Evolutionary conservation across 2,797 vertebrate genomes (phyloP).

Genomic region (Diplodus puntazzo): DNA sequence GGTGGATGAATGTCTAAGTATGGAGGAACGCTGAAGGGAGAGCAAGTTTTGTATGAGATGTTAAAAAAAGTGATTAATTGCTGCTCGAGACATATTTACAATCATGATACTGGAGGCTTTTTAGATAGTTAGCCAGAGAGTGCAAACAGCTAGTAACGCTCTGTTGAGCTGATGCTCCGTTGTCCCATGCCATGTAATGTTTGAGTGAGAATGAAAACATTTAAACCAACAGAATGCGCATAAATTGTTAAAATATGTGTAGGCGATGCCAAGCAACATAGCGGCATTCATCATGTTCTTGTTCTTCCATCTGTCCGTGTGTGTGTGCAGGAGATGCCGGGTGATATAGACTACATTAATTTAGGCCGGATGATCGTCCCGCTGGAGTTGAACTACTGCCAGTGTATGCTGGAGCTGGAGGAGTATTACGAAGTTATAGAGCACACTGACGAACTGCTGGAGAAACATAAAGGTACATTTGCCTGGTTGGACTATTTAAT

Average conservation of each 20-base stretch:
- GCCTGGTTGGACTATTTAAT: neutral
- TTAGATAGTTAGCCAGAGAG: slow-evolving; percentile 12
- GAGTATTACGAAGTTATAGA: slow-evolving; percentile 88
- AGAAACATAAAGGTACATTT: slow-evolving; percentile 85
- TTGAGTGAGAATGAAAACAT: slow-evolving; percentile 33
- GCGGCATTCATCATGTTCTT: slow-evolving; percentile 15
- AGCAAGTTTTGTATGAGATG: slow-evolving; percentile 20
- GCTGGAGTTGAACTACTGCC: slow-evolving; percentile 88
- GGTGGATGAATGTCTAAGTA: slow-evolving; percentile 18
- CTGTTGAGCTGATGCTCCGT: slow-evolving; percentile 1
- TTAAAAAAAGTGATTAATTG: slow-evolving; percentile 21
- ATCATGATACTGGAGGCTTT: slow-evolving; percentile 21
- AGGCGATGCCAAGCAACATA: slow-evolving; percentile 26
- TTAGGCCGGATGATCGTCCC: slow-evolving; percentile 84
- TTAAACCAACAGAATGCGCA: slow-evolving; percentile 9
- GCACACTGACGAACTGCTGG: slow-evolving; percentile 83
- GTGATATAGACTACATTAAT: slow-evolving; percentile 86
- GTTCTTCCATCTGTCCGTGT: slow-evolving; percentile 37
- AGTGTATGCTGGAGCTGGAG: slow-evolving; percentile 88
- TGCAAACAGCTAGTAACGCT: slow-evolving; percentile 9
- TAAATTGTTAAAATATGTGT: slow-evolving; percentile 47
- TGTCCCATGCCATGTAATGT: slow-evolving; percentile 22
- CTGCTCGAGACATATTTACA: slow-evolving; percentile 16
- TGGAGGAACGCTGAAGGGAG: slow-evolving; percentile 23
- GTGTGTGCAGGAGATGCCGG: slow-evolving; percentile 85